These are phyloP conservation scores for Cinclus cinclus DNA, from an alignment of 2,113 vertebrate genomes.

Conservation along the genomic window DNA sequence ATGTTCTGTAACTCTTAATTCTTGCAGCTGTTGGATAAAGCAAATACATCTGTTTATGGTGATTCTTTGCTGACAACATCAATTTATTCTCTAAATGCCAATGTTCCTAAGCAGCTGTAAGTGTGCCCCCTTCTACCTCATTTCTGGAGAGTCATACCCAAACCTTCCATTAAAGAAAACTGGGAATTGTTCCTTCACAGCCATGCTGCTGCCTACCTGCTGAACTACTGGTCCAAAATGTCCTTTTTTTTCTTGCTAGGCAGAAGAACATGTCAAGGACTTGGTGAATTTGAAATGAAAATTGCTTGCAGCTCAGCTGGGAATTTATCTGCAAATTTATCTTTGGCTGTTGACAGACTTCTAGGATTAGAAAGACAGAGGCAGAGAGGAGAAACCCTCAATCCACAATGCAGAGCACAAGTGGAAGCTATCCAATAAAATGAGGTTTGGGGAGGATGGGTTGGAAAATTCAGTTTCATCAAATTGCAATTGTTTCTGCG, in stretches of 20 bases:
- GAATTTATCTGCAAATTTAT: slow-evolving; percentile 22
- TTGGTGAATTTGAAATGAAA: slow-evolving; percentile 38
- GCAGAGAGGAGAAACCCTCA: slow-evolving; percentile 12
- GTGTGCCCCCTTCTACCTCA: neutral
- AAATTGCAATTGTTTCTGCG: neutral
- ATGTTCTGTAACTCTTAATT: slow-evolving; percentile 53
- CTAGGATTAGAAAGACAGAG: neutral
- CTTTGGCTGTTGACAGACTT: neutral
- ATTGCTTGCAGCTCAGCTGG: slow-evolving; percentile 30
- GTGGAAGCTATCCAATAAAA: slow-evolving; percentile 2
- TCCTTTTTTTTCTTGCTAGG: neutral
- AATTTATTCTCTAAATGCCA: slow-evolving; percentile 4
- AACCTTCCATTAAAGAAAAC: neutral
- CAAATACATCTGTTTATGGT: slow-evolving; percentile 13
- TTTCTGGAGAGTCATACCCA: neutral
- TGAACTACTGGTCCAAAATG: neutral
- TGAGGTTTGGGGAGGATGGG: too few relatives aligned
- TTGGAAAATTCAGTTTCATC: slow-evolving; percentile 4
- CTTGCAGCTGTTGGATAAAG: slow-evolving; percentile 68
- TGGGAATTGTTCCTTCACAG: neutral
- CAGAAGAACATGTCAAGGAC: neutral
- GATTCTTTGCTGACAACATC: slow-evolving; percentile 22
- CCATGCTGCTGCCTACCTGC: slow-evolving; percentile 30
- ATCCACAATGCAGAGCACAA: neutral
- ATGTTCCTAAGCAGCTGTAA: neutral